These are phyloP conservation scores for Notothenia rossii DNA, from an alignment of 2,113 vertebrate species.

Conservation along the genomic window DNA sequence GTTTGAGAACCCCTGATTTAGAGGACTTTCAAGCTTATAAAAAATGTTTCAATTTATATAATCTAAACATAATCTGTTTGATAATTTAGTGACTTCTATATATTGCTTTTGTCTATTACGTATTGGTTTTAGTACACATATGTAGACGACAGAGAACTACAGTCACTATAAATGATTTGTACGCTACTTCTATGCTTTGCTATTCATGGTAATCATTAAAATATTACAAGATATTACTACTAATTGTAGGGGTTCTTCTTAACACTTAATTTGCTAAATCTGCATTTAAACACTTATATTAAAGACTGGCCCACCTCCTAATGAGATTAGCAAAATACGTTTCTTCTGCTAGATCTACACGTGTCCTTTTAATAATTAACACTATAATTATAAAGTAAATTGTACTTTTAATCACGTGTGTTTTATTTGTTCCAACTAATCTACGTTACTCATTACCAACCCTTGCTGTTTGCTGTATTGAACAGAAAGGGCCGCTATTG, in stretches of 20 bases:
- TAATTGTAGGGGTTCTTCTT: neutral
- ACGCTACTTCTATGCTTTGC: neutral
- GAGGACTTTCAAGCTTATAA: too few relatives aligned
- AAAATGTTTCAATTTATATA: neutral
- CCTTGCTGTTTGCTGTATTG: conserved; percentile 37
- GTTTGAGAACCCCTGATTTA: too few relatives aligned
- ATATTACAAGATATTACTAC: neutral
- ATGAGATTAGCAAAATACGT: neutral
- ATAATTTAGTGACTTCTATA: neutral
- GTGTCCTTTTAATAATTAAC: neutral
- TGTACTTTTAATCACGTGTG: neutral
- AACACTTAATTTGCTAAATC: neutral
- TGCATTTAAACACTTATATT: neutral
- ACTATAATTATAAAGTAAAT: too few relatives aligned
- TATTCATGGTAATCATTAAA: too few relatives aligned
- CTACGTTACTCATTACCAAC: neutral
- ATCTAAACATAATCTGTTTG: neutral
- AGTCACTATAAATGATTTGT: neutral
- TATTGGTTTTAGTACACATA: too few relatives aligned
- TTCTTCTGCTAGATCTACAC: too few relatives aligned
- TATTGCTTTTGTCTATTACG: neutral
- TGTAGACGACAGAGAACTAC: neutral
- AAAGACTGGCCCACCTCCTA: neutral
- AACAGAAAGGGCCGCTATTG: conserved; percentile 64
- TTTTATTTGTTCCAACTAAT: fast-evolving